These are phyloP conservation scores for Nicator chloris DNA, from an alignment of 2,113 vertebrate species.

Conservation along the genomic window DNA sequence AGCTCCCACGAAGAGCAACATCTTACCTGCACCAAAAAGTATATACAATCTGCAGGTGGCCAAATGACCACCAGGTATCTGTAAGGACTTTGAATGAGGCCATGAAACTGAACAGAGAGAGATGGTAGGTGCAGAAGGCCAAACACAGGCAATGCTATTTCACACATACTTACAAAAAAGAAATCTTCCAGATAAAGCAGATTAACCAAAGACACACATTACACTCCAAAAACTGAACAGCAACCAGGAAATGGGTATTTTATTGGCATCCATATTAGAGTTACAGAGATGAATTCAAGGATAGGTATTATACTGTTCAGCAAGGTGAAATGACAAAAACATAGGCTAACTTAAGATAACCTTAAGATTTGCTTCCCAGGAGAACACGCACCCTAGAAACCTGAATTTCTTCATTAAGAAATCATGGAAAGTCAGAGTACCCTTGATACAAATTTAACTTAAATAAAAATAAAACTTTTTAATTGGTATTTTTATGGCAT, in stretches of 20 bases:
- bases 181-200: neutral
- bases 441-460: neutral
- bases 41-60: neutral
- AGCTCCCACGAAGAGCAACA: neutral
- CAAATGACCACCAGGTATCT: neutral
- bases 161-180: neutral
- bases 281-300: neutral
- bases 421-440: neutral
- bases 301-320: neutral
- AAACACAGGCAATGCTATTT: neutral
- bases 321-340: neutral
- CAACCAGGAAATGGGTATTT: neutral
- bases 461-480: neutral
- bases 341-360: neutral
- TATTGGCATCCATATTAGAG: neutral
- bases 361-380: neutral
- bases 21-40: neutral
- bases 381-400: neutral
- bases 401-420: constrained; percentile 20
- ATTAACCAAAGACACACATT: neutral
- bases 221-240: neutral
- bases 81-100: neutral
- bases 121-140: neutral
- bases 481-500: neutral
- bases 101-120: neutral